Conservation (phyloP, 2,888 invertebrate genomes). For the Lepetodrilus schrolli region DNA sequence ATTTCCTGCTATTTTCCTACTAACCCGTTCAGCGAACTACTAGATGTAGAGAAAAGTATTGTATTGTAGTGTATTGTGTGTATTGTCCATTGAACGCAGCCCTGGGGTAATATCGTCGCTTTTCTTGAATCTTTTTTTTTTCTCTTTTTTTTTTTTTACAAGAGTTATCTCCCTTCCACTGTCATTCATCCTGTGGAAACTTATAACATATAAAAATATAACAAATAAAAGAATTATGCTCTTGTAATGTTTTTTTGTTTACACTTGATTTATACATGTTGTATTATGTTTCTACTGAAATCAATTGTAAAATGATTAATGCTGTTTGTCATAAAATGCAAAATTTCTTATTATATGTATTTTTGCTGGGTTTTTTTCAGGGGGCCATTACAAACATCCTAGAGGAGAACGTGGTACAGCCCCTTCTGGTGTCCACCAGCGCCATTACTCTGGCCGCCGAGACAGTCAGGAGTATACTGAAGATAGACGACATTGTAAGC, state of each 20-base stretch:
- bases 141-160: too few relatives aligned
- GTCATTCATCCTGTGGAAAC: too few relatives aligned
- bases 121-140: too few relatives aligned
- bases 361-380: conserved; percentile 64
- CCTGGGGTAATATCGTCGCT: too few relatives aligned
- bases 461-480: conserved; percentile 96
- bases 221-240: neutral
- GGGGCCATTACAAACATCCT: conserved; percentile 97
- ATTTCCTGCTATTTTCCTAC: too few relatives aligned
- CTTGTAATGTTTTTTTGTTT: neutral
- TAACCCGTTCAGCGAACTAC: too few relatives aligned
- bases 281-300: neutral
- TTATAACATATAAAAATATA: too few relatives aligned
- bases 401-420: conserved; percentile 97
- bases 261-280: too few relatives aligned
- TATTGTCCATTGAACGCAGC: too few relatives aligned
- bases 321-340: neutral
- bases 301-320: neutral
- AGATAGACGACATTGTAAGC: conserved; percentile 97
- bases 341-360: neutral
- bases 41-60: too few relatives aligned
- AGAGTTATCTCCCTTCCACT: too few relatives aligned
- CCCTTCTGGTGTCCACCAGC: conserved; percentile 93
- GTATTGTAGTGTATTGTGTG: too few relatives aligned
- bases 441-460: conserved; percentile 96